Evolutionary conservation across 1,140 invertebrate species (phyloP), one percentile per base, ranked within the genome.

Genomic region (Dendroctonus ponderosae): DNA sequence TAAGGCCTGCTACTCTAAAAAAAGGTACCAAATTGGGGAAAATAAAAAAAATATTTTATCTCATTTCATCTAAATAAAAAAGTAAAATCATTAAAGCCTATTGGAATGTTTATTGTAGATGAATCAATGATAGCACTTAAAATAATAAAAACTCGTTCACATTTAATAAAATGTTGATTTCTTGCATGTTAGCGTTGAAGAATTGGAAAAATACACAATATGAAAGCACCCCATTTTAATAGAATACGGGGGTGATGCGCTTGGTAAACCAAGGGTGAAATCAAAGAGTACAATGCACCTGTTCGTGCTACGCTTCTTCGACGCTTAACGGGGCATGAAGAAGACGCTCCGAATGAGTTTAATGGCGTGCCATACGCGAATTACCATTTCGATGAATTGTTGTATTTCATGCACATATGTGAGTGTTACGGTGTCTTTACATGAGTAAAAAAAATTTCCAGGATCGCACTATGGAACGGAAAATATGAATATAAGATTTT

Each of bases 221-320:
- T 15, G 48, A 59, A n/a, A 56, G n/a, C 62, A 64, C 62, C 62
- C 52, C 38, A 56, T 37, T 64, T 59, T 49, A 49, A 48, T 59
- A 41, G 15, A 48, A 9, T 67, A 67, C 49, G 57, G 26, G 65
- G 65, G 65, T 67, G 65, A 60, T 50, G 40, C 65, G 65, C 65
- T 60, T 67, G 65, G 12, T 53, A 67, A 54, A 11, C 42, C 65
- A 67, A 67, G 65, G 65, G 65, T 67, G 50, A 67, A 60, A 67
- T 67, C 44, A 51, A 48, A 61, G 48, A 67, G 65, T 67, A 54
- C 65, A 61, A 67, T 67, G 65, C 65, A 67, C 65, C 65, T 67
- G 65, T 66, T 53, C 37, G 26, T 5, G 52, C 15, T 62, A 62
- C 61, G 49, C 54, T 52, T 57, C 56, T 67, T 67, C 58, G 49